Conservation (phyloP, 2,113 vertebrate species). For the Gymnocephalus cernua region DNA sequence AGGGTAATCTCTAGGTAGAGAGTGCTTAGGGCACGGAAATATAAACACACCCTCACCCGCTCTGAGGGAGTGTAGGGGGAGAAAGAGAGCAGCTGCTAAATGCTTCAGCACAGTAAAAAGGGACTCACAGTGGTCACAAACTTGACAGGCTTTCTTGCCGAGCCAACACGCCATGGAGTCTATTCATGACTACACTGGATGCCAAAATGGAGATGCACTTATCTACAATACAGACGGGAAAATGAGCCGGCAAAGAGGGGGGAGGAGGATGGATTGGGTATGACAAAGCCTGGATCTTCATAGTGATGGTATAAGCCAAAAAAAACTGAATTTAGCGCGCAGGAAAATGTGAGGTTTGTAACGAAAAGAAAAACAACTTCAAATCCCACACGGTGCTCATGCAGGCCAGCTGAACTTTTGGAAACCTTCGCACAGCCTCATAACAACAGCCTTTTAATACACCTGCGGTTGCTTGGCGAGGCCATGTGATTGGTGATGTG, state of each 20-base stretch:
- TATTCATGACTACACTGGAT: constrained; percentile 53
- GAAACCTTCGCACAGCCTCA: neutral
- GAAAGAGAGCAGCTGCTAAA: constrained; percentile 57
- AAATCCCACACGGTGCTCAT: neutral
- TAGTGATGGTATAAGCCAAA: neutral
- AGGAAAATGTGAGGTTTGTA: neutral
- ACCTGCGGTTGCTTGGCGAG: neutral
- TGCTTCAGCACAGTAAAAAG: constrained; percentile 53
- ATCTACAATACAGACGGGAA: constrained; percentile 32
- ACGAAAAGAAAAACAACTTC: neutral
- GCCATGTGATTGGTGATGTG: neutral
- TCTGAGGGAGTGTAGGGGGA: neutral
- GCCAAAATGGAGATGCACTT: constrained; percentile 59
- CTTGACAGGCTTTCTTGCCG: constrained; percentile 62
- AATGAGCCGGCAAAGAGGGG: constrained; percentile 12
- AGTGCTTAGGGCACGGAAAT: constrained; percentile 64
- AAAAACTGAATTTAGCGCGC: constrained; percentile 18
- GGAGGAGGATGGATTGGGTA: neutral
- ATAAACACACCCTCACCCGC: constrained; percentile 33
- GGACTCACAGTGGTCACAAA: constrained; percentile 48
- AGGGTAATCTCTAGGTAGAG: constrained; percentile 77
- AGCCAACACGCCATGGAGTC: constrained; percentile 61
- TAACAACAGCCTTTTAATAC: neutral
- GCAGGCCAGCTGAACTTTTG: neutral
- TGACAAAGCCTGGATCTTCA: constrained; percentile 1